Evolutionary conservation across 2,888 invertebrate genomes (phyloP).

Genomic region (Hyppa rectilinea): DNA sequence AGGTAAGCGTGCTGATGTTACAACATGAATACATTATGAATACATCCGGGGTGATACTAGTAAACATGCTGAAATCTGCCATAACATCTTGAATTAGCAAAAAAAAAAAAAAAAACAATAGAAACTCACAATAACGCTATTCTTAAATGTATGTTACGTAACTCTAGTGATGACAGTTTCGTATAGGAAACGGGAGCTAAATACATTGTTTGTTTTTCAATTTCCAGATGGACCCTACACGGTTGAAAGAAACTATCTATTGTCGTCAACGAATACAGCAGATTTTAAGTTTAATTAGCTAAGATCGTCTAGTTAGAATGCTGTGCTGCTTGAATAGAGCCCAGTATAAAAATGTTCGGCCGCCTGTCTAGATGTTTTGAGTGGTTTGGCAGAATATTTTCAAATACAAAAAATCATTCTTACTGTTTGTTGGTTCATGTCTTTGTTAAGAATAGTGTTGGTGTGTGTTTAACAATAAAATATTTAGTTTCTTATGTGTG

Average conservation of each 20-base stretch:
- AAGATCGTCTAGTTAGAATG: not conserved
- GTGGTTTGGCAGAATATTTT: not conserved
- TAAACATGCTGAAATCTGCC: not conserved
- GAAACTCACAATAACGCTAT: too few relatives aligned
- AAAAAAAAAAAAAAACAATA: too few relatives aligned
- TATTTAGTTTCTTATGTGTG: too few relatives aligned
- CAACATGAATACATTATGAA: too few relatives aligned
- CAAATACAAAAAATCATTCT: not conserved
- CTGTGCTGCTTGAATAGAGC: not conserved
- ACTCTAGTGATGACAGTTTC: too few relatives aligned
- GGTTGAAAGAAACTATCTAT: constrained; percentile 38
- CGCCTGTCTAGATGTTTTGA: not conserved
- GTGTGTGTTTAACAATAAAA: not conserved
- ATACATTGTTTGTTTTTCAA: not conserved
- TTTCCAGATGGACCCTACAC: constrained; percentile 44
- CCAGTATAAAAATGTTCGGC: not conserved
- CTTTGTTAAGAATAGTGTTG: too few relatives aligned
- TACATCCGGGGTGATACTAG: not conserved
- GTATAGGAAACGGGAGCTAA: too few relatives aligned
- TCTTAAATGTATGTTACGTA: too few relatives aligned
- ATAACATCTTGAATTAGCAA: too few relatives aligned
- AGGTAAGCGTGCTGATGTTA: constrained; percentile 79
- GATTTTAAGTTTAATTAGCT: constrained; percentile 33
- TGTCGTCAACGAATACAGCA: constrained; percentile 10
- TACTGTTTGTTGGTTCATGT: not conserved